Percentiles rank a stretch among this genome's conserved stretches.
These are phyloP conservation scores for Xenopus borealis DNA, from an alignment of 2,113 vertebrate species.

Conservation along the genomic window DNA sequence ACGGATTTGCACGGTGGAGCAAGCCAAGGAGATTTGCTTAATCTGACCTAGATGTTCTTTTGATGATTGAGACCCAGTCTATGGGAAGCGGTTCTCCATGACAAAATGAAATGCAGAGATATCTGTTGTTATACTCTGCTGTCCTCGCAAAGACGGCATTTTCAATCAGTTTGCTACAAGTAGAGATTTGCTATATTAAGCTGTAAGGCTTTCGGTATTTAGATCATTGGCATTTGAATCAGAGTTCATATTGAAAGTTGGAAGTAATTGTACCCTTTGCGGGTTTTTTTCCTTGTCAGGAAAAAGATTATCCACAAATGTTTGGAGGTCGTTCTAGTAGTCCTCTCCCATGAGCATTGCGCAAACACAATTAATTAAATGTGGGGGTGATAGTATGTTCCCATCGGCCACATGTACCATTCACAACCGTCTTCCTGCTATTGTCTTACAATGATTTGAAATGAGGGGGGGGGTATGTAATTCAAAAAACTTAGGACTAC, in stretches of 20 bases:
- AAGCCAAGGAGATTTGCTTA: slow-evolving; percentile 74
- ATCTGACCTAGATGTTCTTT: slow-evolving; percentile 86
- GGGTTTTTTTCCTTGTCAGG: slow-evolving; percentile 68
- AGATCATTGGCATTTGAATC: slow-evolving; percentile 69
- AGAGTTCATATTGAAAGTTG: slow-evolving; percentile 68
- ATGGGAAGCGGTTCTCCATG: slow-evolving; percentile 70
- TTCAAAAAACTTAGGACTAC: too few species aligned
- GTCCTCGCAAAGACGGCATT: slow-evolving; percentile 62
- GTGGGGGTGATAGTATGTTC: background rate
- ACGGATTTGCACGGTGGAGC: slow-evolving; percentile 63
- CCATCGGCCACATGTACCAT: too few species aligned
- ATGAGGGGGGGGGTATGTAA: too few species aligned
- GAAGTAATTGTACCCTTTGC: slow-evolving; percentile 67
- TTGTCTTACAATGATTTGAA: too few species aligned
- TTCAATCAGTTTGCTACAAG: slow-evolving; percentile 65
- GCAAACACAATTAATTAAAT: background rate
- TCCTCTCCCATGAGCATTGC: background rate
- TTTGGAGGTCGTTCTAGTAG: background rate
- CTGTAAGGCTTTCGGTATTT: slow-evolving; percentile 69
- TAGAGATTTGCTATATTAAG: slow-evolving; percentile 71
- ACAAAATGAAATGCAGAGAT: slow-evolving; percentile 68
- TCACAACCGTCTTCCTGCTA: too few species aligned
- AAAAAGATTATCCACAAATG: slow-evolving; percentile 81
- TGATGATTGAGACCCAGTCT: slow-evolving; percentile 72
- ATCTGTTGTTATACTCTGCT: slow-evolving; percentile 59